Conservation (phyloP, 2,888 invertebrate genomes). For the Tridacna crocea region DNA sequence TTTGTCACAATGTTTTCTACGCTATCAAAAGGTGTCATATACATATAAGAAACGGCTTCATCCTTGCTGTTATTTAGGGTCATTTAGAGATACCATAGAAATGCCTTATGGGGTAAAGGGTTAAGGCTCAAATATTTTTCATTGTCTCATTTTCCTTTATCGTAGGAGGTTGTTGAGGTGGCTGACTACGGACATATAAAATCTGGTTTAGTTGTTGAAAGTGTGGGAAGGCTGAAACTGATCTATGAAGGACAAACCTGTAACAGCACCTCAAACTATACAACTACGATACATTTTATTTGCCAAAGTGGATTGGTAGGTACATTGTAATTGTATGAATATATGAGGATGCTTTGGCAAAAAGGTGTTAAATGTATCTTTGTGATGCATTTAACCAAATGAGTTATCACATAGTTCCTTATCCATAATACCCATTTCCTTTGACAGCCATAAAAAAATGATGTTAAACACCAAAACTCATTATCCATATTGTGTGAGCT, state of each 20-base stretch:
- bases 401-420: not conserved
- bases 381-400: not conserved
- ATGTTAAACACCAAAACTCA: too few relatives aligned
- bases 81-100: too few relatives aligned
- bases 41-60: too few relatives aligned
- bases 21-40: too few relatives aligned
- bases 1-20: too few relatives aligned
- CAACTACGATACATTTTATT: slow-evolving; percentile 77
- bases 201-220: slow-evolving; percentile 56
- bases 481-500: too few relatives aligned
- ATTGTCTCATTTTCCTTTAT: not conserved
- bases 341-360: slow-evolving; percentile 69
- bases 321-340: slow-evolving; percentile 36
- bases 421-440: too few relatives aligned
- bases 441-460: too few relatives aligned
- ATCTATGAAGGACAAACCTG: slow-evolving; percentile 73
- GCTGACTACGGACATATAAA: slow-evolving; percentile 68
- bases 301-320: slow-evolving; percentile 55
- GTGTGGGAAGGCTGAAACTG: slow-evolving; percentile 68
- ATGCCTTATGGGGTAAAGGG: too few relatives aligned
- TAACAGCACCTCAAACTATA: slow-evolving; percentile 56
- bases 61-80: too few relatives aligned
- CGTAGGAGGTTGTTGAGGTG: slow-evolving; percentile 67
- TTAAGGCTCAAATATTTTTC: not conserved
- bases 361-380: slow-evolving; percentile 25